Conservation (phyloP, 1,140 invertebrate genomes). For the Trachelipus rathkii region DNA sequence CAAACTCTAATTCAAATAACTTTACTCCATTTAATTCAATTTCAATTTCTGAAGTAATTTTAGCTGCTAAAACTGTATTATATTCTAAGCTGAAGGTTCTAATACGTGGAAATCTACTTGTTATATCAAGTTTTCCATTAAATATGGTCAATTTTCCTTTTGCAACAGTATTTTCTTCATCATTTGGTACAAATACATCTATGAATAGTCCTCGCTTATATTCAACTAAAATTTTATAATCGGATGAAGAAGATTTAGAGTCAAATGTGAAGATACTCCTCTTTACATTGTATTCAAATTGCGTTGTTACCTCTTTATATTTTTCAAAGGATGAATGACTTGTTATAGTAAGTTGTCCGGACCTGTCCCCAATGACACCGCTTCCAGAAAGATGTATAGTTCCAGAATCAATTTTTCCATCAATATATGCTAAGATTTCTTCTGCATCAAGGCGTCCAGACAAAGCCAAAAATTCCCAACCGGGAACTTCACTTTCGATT, state of each 20-base stretch:
- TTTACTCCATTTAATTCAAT: constrained; percentile 27
- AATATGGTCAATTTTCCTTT: not conserved
- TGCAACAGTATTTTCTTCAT: constrained; percentile 20
- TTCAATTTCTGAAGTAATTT: not conserved
- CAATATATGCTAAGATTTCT: constrained; percentile 17
- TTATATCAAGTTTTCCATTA: constrained; percentile 21
- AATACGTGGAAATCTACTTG: constrained; percentile 22
- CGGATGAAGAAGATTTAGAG: constrained; percentile 21
- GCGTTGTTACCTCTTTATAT: not conserved
- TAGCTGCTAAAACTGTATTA: not conserved
- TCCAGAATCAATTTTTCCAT: constrained; percentile 26
- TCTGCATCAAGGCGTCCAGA: constrained; percentile 29
- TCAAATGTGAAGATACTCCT: constrained; percentile 17
- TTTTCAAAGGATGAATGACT: constrained; percentile 27
- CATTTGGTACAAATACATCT: constrained; percentile 33
- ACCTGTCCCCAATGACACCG: not conserved
- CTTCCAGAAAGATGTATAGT: constrained; percentile 16
- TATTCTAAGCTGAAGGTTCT: constrained; percentile 26
- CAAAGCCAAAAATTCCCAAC: constrained; percentile 34
- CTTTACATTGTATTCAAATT: constrained; percentile 17
- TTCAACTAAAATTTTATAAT: constrained; percentile 24
- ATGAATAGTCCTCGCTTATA: not conserved
- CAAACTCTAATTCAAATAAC: constrained; percentile 32
- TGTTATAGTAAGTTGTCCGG: not conserved
- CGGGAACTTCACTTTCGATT: constrained; percentile 34